phyloP scores from a whole-genome alignment of 2,888 invertebrate genomes.

The Erynnis tages region DNA sequence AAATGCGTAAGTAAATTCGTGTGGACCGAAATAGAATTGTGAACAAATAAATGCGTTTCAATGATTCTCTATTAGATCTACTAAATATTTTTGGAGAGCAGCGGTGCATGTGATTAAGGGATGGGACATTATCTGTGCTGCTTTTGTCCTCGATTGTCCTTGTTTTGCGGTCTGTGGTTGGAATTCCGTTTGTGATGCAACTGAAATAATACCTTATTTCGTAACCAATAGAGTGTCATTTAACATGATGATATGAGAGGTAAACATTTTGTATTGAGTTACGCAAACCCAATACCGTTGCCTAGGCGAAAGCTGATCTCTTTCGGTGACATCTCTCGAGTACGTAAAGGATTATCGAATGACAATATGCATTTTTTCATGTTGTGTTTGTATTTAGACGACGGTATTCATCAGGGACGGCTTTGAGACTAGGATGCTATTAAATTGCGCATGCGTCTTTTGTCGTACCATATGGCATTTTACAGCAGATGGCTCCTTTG shows the following conservation, averaged over 20 bases:
- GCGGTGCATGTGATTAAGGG: slow-evolving; percentile 80
- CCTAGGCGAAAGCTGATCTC: slow-evolving; percentile 77
- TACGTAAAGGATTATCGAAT: slow-evolving; percentile 80
- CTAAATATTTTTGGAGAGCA: slow-evolving; percentile 75
- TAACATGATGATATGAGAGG: slow-evolving; percentile 22
- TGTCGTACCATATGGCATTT: slow-evolving; percentile 75
- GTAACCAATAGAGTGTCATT: slow-evolving; percentile 39
- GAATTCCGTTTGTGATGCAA: slow-evolving; percentile 34
- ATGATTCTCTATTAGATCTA: slow-evolving; percentile 58
- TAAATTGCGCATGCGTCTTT: slow-evolving; percentile 78
- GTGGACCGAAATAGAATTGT: slow-evolving; percentile 59
- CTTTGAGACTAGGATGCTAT: slow-evolving; percentile 75
- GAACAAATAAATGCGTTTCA: slow-evolving; percentile 59
- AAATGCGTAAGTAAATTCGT: slow-evolving; percentile 28
- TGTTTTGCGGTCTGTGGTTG: slow-evolving; percentile 74
- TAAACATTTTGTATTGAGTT: slow-evolving; percentile 71
- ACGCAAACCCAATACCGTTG: slow-evolving; percentile 78
- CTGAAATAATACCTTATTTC: slow-evolving; percentile 43
- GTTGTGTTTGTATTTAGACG: slow-evolving; percentile 51
- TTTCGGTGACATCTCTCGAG: slow-evolving; percentile 74
- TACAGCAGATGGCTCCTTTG: slow-evolving; percentile 74
- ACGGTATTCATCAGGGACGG: slow-evolving; percentile 55
- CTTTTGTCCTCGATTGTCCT: slow-evolving; percentile 68
- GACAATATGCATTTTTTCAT: slow-evolving; percentile 71
- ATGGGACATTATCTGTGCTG: slow-evolving; percentile 74